Percentiles rank a stretch among this genome's conserved stretches.
Evolutionary conservation across 2,888 invertebrate genomes (phyloP).

Genomic region (Chironomus tentans): DNA sequence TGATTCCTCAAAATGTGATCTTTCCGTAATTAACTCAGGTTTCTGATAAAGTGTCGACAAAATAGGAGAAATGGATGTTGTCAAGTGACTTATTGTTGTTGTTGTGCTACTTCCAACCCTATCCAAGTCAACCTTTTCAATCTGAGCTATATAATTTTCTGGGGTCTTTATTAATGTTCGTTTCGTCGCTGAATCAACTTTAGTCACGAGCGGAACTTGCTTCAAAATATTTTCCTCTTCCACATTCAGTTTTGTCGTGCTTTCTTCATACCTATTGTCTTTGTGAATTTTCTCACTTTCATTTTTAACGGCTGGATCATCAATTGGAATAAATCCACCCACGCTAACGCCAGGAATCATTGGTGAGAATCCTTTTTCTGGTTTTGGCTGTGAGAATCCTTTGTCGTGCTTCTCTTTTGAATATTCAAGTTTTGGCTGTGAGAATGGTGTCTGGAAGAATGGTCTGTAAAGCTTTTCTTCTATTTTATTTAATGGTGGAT

Average conservation of each 20-base stretch:
- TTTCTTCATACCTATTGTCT: conserved; percentile 34
- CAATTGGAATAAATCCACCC: conserved; percentile 65
- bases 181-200: conserved; percentile 11
- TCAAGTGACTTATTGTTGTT: conserved; percentile 9
- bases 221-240: conserved; percentile 26
- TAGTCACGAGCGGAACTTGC: conserved; percentile 27
- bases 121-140: not conserved
- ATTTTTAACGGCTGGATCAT: conserved; percentile 39
- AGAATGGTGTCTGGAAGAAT: conserved; percentile 36
- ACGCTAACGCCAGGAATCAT: conserved; percentile 55
- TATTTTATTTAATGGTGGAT: conserved; percentile 34
- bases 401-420: not conserved
- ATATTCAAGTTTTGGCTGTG: conserved; percentile 32
- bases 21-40: not conserved
- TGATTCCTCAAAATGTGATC: not conserved
- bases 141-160: conserved; percentile 4
- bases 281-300: conserved; percentile 36
- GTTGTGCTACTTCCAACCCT: not conserved
- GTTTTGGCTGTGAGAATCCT: conserved; percentile 39
- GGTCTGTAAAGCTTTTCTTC: conserved; percentile 32
- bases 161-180: conserved; percentile 14
- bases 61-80: conserved; percentile 19
- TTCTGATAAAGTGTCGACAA: conserved; percentile 1
- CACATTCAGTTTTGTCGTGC: conserved; percentile 8
- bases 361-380: conserved; percentile 68